Evolutionary conservation across 2,888 invertebrate genomes (phyloP), one percentile per base, ranked within the genome.

Genomic region (Drosophila phalerata): DNA sequence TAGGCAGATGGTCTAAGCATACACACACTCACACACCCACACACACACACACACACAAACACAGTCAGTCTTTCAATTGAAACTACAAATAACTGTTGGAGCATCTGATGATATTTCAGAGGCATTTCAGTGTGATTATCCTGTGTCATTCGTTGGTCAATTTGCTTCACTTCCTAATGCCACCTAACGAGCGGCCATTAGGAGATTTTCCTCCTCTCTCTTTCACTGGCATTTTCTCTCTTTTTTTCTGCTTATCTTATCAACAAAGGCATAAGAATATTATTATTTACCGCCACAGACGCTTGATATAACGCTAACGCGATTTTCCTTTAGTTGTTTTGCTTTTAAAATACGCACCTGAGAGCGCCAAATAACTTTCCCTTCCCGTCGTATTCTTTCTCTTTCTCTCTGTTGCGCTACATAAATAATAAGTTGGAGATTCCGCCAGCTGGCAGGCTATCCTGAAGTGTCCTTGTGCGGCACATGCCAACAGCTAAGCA

Each of bases 161-260:
- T 65, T 67, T 77, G 70, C 56, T 64, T 43, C 65, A 62, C 37
- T 55, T 61, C 45, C 63, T 72, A 73, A 75, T 79, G 69, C 74
- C 76, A 67, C 37, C 75, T 85, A 81, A 85, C 77, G 81, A 85
- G 77, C 73, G 64, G 69, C 75, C 81, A 85, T 85, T 84, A 81
- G 65, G 68, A 60, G 48, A 37, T 34, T 15, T 32, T 30, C 15
- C 8, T 15, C 22, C 25, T 13, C 1, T 2, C 30, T 38, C 51
- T 25, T 17, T 17, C 19, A 11, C 42, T 22, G 9, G 8, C 15
- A 9, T 8, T 9, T 13, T n/a, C 0, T 2, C 15, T 38, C 30
- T 11, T 9, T 3, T 22, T n/a, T 28, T 51, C 38, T 49, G 38
- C 38, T 25, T 47, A 38, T 64, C 37, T 42, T 58, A 38, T 58